phyloP scores from a whole-genome alignment of 2,888 invertebrate species.

The Pammene aurita region DNA sequence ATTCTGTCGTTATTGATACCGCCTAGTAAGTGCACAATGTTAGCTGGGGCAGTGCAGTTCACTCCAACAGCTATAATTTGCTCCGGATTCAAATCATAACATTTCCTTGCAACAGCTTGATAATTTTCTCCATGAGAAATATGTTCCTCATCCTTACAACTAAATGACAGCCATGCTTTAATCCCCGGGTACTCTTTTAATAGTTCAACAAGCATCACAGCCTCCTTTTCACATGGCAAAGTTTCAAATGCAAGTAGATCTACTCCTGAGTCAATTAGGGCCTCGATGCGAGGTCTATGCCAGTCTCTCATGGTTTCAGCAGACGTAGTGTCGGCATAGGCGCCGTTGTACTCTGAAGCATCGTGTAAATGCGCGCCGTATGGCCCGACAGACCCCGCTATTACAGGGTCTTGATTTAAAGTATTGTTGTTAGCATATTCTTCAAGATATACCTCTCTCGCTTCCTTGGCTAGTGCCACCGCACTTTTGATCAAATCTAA shows the following conservation, averaged over 20 bases:
- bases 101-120: conserved; percentile 84
- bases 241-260: conserved; percentile 96
- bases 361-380: conserved; percentile 95
- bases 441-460: conserved; percentile 83
- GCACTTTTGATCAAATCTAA: conserved; percentile 87
- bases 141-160: conserved; percentile 85
- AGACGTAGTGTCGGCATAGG: conserved; percentile 86
- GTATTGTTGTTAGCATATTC: conserved; percentile 62
- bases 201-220: conserved; percentile 89
- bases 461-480: conserved; percentile 88
- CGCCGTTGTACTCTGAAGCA: conserved; percentile 95
- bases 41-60: conserved; percentile 87
- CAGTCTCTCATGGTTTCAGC: conserved; percentile 87
- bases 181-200: conserved; percentile 89
- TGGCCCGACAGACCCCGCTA: conserved; percentile 95
- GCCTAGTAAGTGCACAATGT: conserved; percentile 63
- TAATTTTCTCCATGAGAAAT: conserved; percentile 91
- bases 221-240: conserved; percentile 93
- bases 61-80: conserved; percentile 92
- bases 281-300: conserved; percentile 91
- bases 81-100: conserved; percentile 85
- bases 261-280: conserved; percentile 89
- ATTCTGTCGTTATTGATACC: conserved; percentile 62
- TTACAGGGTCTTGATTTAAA: conserved; percentile 72
- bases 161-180: conserved; percentile 95